Evolutionary conservation across 2,888 invertebrate species (phyloP).

Genomic region (Cinara cedri): DNA sequence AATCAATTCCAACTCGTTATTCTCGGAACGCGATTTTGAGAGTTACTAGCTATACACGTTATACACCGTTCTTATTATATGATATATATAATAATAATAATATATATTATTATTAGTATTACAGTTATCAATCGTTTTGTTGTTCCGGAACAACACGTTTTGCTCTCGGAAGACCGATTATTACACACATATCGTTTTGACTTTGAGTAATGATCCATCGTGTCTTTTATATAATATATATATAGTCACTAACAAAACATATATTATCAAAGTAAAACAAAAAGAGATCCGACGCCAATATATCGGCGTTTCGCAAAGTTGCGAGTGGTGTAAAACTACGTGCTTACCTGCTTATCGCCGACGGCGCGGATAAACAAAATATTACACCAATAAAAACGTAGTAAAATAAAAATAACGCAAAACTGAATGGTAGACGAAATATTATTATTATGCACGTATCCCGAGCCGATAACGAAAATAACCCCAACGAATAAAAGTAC

Average conservation of each 20-base stretch:
- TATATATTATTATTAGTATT: slow-evolving; percentile 45
- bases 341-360: too few relatives aligned
- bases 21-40: too few relatives aligned
- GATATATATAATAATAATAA: too few relatives aligned
- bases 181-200: slow-evolving; percentile 53
- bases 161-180: slow-evolving; percentile 45
- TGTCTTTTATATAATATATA: background rate
- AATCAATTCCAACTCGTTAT: too few relatives aligned
- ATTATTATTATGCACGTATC: too few relatives aligned
- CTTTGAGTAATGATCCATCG: slow-evolving; percentile 40
- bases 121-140: slow-evolving; percentile 46
- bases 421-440: too few relatives aligned
- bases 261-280: slow-evolving; percentile 27
- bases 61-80: too few relatives aligned
- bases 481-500: too few relatives aligned
- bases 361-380: background rate
- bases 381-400: background rate
- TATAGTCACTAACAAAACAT: background rate
- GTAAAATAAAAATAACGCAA: too few relatives aligned
- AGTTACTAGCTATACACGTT: too few relatives aligned
- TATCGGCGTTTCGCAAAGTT: background rate
- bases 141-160: slow-evolving; percentile 41
- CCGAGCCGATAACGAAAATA: too few relatives aligned
- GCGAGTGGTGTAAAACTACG: too few relatives aligned
- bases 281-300: background rate